Evolutionary conservation across 1,140 invertebrate genomes (phyloP).

Genomic region (Rhagoletis zephyria): DNA sequence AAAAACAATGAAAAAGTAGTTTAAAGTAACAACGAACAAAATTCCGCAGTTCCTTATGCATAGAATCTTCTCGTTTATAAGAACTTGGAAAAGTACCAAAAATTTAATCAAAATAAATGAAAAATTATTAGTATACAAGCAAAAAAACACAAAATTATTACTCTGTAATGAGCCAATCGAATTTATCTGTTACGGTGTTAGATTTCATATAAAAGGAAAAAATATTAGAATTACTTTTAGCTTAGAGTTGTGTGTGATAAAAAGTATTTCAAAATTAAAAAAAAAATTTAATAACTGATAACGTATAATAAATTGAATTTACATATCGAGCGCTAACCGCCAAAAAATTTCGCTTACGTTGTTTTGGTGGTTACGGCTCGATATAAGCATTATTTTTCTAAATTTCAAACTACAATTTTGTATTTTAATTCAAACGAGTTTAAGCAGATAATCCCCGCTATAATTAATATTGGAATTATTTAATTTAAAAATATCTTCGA

Average conservation of each 20-base stretch:
- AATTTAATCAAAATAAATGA: neutral
- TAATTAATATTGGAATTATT: too few species aligned
- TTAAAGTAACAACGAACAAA: neutral
- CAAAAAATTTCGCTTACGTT: too few species aligned
- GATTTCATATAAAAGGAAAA: neutral
- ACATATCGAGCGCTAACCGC: too few species aligned
- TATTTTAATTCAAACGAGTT: too few species aligned
- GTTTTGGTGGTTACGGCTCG: too few species aligned
- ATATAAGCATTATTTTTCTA: too few species aligned
- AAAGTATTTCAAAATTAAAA: too few species aligned
- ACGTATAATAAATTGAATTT: too few species aligned
- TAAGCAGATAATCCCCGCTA: too few species aligned
- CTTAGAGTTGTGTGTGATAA: slow-evolving; percentile 1
- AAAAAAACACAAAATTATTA: neutral
- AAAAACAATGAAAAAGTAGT: neutral
- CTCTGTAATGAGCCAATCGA: slow-evolving; percentile 2
- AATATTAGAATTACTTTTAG: neutral
- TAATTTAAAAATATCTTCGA: too few species aligned
- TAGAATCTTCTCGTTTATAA: neutral
- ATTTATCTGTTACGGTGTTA: slow-evolving; percentile 42
- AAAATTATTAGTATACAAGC: neutral
- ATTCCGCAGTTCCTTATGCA: neutral
- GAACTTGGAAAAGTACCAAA: neutral
- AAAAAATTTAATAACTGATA: too few species aligned
- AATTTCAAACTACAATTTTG: too few species aligned